phyloP scores from a whole-genome alignment of 2,797 vertebrate genomes.

The Acrossocheilus wenchowensis region DNA sequence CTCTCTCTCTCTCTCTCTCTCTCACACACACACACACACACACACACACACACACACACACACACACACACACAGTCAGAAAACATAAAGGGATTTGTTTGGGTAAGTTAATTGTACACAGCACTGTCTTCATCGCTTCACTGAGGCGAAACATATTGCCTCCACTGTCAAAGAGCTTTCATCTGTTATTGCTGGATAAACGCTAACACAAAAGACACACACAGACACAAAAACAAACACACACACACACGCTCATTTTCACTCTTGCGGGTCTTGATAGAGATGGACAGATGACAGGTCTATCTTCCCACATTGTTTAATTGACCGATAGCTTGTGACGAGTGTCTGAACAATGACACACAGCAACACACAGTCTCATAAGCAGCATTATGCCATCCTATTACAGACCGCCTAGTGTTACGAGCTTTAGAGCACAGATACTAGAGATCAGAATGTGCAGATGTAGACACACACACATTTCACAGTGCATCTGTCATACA shows the following conservation, averaged over 20 bases:
- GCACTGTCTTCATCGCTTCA: slow-evolving; percentile 73
- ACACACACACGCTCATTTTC: slow-evolving; percentile 19
- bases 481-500: slow-evolving; percentile 12
- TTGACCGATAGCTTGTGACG: slow-evolving; percentile 17
- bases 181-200: slow-evolving; percentile 70
- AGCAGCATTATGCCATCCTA: slow-evolving; percentile 32
- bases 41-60: slow-evolving; percentile 28
- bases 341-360: slow-evolving; percentile 22
- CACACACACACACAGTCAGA: slow-evolving; percentile 29
- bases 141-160: slow-evolving; percentile 73
- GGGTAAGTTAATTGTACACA: slow-evolving; percentile 74
- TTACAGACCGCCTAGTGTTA: slow-evolving; percentile 14
- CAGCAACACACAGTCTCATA: not conserved
- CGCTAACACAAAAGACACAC: slow-evolving; percentile 50
- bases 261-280: not conserved
- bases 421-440: slow-evolving; percentile 18
- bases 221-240: slow-evolving; percentile 1
- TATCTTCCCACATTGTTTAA: slow-evolving; percentile 23
- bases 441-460: slow-evolving; percentile 10
- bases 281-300: slow-evolving; percentile 39
- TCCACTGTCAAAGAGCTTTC: slow-evolving; percentile 72
- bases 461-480: slow-evolving; percentile 2
- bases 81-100: slow-evolving; percentile 61
- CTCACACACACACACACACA: slow-evolving; percentile 15
- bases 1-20: not conserved